These are phyloP conservation scores for Nephrotoma guestfalica DNA, from an alignment of 2,888 invertebrate genomes.

Conservation along the genomic window DNA sequence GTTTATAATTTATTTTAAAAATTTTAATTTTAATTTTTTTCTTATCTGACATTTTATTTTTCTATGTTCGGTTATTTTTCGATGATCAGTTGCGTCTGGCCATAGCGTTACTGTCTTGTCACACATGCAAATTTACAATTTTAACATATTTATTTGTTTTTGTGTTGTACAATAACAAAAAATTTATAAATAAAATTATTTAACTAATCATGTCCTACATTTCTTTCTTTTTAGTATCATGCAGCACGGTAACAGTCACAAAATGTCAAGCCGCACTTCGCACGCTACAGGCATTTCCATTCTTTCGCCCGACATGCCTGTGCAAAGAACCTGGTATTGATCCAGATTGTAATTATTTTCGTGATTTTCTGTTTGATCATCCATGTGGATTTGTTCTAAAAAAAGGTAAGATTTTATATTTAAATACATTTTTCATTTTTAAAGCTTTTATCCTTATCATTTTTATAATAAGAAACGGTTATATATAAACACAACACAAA, in stretches of 20 bases:
- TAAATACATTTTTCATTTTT: neutral
- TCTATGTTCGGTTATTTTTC: too few relatives aligned
- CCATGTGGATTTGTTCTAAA: constrained; percentile 81
- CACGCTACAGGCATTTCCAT: constrained; percentile 80
- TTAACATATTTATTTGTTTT: too few relatives aligned
- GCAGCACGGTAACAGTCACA: constrained; percentile 82
- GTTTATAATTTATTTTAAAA: too few relatives aligned
- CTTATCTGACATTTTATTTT: too few relatives aligned
- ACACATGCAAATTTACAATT: too few relatives aligned
- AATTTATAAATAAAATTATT: neutral
- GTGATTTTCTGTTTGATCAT: constrained; percentile 86
- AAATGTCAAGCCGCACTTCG: constrained; percentile 85
- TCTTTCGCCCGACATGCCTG: constrained; percentile 86
- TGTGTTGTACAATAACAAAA: neutral
- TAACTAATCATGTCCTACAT: neutral
- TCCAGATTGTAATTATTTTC: constrained; percentile 84
- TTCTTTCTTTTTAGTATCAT: constrained; percentile 53
- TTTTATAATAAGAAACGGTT: neutral
- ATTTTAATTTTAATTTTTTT: too few relatives aligned
- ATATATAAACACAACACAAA: neutral
- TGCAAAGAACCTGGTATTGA: constrained; percentile 83
- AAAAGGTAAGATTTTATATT: constrained; percentile 49
- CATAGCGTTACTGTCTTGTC: too few relatives aligned
- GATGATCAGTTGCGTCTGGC: too few relatives aligned
- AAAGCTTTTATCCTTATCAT: neutral